Percentiles rank a stretch among this genome's conserved stretches.
phyloP scores from a whole-genome alignment of 23 tunicate genomes.

The Phallusia fumigata region DNA sequence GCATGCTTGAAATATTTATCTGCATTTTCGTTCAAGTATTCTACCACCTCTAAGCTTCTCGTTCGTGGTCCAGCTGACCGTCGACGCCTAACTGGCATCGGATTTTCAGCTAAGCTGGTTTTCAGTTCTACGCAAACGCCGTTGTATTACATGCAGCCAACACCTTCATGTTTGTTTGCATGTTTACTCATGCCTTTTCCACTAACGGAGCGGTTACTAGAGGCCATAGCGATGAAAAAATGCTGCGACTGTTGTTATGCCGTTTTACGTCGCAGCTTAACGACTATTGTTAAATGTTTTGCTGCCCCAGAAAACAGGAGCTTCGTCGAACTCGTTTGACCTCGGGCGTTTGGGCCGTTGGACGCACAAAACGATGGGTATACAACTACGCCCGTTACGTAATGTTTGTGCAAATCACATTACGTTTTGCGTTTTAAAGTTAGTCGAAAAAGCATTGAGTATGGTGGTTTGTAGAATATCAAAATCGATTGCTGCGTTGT shows the following conservation, averaged over 20 bases:
- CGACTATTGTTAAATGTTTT: neutral
- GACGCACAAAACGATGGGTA: too few relatives aligned
- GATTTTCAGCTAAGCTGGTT: too few relatives aligned
- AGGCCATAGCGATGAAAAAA: neutral
- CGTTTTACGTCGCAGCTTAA: neutral
- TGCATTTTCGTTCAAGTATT: too few relatives aligned
- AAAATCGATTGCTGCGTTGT: too few relatives aligned
- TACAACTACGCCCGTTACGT: too few relatives aligned
- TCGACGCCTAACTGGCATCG: too few relatives aligned
- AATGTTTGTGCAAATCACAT: too few relatives aligned
- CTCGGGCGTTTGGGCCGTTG: neutral
- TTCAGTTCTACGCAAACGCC: too few relatives aligned
- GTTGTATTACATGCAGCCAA: neutral
- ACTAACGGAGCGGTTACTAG: neutral
- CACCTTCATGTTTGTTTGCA: neutral
- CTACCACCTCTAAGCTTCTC: neutral
- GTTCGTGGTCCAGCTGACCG: neutral
- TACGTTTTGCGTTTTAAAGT: too few relatives aligned
- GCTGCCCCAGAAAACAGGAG: neutral
- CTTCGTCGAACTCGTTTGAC: slow-evolving; percentile 6
- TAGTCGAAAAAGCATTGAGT: too few relatives aligned
- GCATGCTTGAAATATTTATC: neutral
- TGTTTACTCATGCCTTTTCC: neutral
- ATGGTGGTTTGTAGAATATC: too few relatives aligned
- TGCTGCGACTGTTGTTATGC: neutral